These are phyloP conservation scores for Ormyrus pomaceus DNA, from an alignment of 2,888 invertebrate species.

Conservation along the genomic window DNA sequence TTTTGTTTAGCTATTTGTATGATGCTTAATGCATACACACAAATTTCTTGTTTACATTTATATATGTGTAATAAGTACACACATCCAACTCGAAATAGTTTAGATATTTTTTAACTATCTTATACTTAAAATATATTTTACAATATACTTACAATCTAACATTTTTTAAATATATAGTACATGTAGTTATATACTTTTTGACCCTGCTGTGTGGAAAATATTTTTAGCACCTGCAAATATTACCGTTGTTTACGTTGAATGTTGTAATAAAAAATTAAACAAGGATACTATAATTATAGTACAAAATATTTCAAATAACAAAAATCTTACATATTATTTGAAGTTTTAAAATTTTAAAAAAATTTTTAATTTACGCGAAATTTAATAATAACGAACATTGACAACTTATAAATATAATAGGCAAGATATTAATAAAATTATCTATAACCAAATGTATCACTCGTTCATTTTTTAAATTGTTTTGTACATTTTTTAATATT, in stretches of 20 bases:
- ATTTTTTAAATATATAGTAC: slow-evolving; percentile 30
- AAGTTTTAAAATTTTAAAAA: neutral
- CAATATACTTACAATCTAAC: slow-evolving; percentile 44
- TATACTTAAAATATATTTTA: slow-evolving; percentile 37
- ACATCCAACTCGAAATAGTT: slow-evolving; percentile 33
- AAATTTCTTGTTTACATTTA: slow-evolving; percentile 6
- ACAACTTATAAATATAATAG: neutral
- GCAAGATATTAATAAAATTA: too few species aligned
- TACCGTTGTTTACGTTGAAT: neutral
- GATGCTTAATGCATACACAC: slow-evolving; percentile 9
- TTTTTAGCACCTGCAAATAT: slow-evolving; percentile 33
- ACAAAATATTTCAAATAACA: neutral
- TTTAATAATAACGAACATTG: neutral
- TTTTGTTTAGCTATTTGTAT: slow-evolving; percentile 32
- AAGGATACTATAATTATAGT: neutral
- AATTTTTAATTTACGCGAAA: neutral
- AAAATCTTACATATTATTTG: neutral
- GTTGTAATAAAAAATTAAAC: too few species aligned
- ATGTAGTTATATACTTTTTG: slow-evolving; percentile 33
- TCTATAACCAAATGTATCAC: too few species aligned
- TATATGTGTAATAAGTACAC: slow-evolving; percentile 32
- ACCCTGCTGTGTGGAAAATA: slow-evolving; percentile 43
- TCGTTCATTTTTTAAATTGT: neutral
- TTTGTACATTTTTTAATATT: too few species aligned
- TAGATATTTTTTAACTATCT: slow-evolving; percentile 23